Conservation (phyloP, 2,888 invertebrate genomes). For the Idaea aversata region DNA sequence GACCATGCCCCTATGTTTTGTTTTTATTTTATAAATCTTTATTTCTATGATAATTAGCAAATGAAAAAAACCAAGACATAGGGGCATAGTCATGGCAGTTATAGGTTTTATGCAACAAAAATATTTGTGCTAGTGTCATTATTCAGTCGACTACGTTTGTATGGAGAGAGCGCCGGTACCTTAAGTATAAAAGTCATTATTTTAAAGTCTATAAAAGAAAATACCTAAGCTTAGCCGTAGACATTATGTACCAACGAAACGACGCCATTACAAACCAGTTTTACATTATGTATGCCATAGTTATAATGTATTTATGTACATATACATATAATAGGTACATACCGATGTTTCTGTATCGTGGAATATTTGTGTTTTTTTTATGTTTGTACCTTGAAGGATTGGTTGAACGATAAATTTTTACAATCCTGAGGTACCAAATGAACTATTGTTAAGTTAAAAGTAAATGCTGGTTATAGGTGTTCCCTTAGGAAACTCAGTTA, state of each 20-base stretch:
- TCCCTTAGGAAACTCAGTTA: neutral
- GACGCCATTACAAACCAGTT: conserved; percentile 52
- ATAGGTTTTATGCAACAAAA: no score
- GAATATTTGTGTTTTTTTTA: conserved; percentile 38
- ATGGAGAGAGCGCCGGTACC: no score
- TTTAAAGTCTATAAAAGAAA: neutral
- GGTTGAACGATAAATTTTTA: neutral
- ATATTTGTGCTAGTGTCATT: no score
- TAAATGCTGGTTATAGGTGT: neutral
- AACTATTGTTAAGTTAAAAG: neutral
- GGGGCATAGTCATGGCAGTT: no score
- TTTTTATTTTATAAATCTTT: no score
- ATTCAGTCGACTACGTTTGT: no score
- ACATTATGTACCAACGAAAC: conserved; percentile 33
- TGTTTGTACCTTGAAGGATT: conserved; percentile 10
- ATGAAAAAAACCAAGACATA: no score
- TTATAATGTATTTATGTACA: conserved; percentile 50
- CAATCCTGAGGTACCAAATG: neutral
- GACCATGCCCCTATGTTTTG: no score
- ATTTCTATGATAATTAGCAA: no score
- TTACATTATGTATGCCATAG: conserved; percentile 44
- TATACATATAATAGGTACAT: conserved; percentile 51
- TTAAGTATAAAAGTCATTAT: neutral
- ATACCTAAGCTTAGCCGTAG: conserved; percentile 17
- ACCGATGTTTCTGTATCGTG: conserved; percentile 36